A percentile compares a stretch with the other conserved stretches of the same genome.
These are phyloP conservation scores for Hydropotes inermis DNA, from an alignment of 2,113 vertebrate genomes.

Conservation along the genomic window DNA sequence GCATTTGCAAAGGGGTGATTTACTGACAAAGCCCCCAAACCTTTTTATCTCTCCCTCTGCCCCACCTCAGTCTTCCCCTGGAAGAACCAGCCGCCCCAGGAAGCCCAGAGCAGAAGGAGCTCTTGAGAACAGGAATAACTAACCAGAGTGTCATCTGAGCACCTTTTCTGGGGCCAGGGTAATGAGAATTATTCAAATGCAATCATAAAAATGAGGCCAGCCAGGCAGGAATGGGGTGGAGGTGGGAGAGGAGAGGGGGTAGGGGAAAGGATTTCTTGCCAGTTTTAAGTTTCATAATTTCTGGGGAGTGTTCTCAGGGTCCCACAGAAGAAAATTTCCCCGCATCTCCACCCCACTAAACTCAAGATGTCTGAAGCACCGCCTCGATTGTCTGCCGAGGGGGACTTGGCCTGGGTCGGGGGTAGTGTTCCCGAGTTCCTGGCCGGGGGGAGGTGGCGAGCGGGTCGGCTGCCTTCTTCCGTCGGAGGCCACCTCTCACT, in stretches of 20 bases:
- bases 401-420: background rate
- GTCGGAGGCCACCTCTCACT: background rate
- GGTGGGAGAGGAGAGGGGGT: background rate
- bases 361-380: background rate
- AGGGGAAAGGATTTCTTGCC: conserved; percentile 15
- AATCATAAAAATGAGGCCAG: conserved; percentile 77
- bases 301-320: conserved; percentile 34
- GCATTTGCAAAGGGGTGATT: conserved; percentile 34
- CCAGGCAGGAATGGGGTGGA: conserved; percentile 39
- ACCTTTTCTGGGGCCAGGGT: conserved; percentile 71
- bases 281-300: conserved; percentile 54
- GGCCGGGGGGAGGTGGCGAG: background rate
- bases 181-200: conserved; percentile 77
- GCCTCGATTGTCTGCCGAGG: background rate
- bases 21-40: conserved; percentile 8
- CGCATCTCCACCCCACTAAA: background rate
- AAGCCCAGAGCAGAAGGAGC: conserved; percentile 55
- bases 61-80: background rate
- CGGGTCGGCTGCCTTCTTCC: background rate
- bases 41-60: conserved; percentile 8
- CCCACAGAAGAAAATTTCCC: conserved; percentile 20
- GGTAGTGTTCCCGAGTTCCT: background rate
- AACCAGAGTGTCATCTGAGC: conserved; percentile 61
- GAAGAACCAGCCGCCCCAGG: conserved; percentile 22
- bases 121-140: conserved; percentile 65